These are phyloP conservation scores for Phalacrocorax carbo DNA, from an alignment of 2,113 vertebrate genomes.

Conservation along the genomic window DNA sequence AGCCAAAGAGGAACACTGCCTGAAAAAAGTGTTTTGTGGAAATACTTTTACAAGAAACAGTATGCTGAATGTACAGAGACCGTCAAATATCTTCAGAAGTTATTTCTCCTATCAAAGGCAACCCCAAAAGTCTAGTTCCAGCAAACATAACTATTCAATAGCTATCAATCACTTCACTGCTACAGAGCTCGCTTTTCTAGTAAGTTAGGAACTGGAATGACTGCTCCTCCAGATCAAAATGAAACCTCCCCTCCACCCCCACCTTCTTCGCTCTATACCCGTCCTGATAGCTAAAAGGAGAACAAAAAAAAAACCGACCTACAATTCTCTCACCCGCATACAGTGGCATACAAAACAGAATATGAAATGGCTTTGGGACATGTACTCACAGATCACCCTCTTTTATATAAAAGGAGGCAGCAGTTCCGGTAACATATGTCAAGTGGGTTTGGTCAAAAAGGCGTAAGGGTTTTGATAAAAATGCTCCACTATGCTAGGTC, in stretches of 20 bases:
- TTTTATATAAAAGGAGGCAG: constrained; percentile 37
- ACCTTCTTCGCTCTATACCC: neutral
- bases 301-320: neutral
- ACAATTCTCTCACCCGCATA: constrained; percentile 10
- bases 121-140: neutral
- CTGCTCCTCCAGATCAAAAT: constrained; percentile 25
- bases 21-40: constrained; percentile 1
- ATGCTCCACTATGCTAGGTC: constrained; percentile 37
- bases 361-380: neutral
- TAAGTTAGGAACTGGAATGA: constrained; percentile 42
- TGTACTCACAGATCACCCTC: constrained; percentile 33
- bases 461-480: constrained; percentile 46
- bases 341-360: neutral
- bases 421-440: constrained; percentile 34
- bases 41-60: neutral
- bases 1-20: neutral
- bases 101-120: neutral
- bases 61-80: neutral
- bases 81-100: neutral
- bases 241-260: neutral
- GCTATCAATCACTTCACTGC: constrained; percentile 21
- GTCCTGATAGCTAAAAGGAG: neutral
- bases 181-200: neutral
- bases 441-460: constrained; percentile 52
- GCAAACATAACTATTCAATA: constrained; percentile 2